Evolutionary conservation across 2,113 vertebrate species (phyloP), one percentile per base, ranked within the genome.

Genomic region (Trematocara macrostoma): DNA sequence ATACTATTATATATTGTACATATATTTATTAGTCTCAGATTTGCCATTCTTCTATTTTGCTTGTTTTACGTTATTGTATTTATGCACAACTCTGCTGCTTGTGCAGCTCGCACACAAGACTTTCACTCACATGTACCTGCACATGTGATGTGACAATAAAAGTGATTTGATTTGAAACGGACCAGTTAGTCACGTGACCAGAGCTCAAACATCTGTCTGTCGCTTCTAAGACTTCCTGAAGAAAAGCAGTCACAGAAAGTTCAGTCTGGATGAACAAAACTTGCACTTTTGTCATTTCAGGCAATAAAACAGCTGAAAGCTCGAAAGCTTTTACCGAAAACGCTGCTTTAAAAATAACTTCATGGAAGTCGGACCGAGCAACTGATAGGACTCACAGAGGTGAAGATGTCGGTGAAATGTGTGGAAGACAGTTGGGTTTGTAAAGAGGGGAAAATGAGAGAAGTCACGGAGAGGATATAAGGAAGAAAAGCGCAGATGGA

Each of bases 221-320:
- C 16, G 16, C 31, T 31, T 76, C 1, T 49, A 29, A 18, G 23
- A 31, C 15, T 76, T 76, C 49, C 15, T 31, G 42, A 31, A 49
- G 42, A 47, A 76, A 76, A 49, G 42, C 9, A 31, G 8, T 49
- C 69, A 49, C 15, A 11, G n/a, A 47, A 47, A 42, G 8, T 29
- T 74, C 69, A 31, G 42, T 29, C 8, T 47, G 9, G 42, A 74
- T 47, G 42, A 74, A 47, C 23, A 26, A 1, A 74, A 76, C 42
- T 31, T 31, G 0, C 0, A 74, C 14, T 47, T 49, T 76, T 29
- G 1, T 49, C 23, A 49, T 49, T 34, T 76, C 15, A 51, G 71
- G 29, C 6, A 76, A 76, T 51, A n/a, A 2, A 29, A 3, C 20
- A 51, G 42, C 42, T 76, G 3, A 2, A 76, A 31, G 71, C 42